Conservation (phyloP, 2,113 vertebrate species). For the Abramis brama region DNA sequence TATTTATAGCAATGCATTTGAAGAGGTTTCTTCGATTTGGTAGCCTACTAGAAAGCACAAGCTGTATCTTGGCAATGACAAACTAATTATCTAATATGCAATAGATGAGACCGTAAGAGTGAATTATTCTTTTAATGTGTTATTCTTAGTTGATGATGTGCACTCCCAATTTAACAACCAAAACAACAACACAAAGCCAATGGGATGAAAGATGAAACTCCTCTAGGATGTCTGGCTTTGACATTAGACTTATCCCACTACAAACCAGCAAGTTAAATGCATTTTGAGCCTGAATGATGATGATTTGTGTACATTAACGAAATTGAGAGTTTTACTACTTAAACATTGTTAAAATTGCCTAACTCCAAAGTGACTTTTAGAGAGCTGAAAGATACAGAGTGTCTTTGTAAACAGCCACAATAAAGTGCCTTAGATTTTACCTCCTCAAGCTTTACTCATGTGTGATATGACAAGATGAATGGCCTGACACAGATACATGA, state of each 20-base stretch:
- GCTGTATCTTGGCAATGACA: slow-evolving; percentile 25
- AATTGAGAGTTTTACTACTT: not conserved
- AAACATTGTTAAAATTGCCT: slow-evolving; percentile 26
- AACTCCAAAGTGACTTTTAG: slow-evolving; percentile 38
- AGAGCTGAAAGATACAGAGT: not conserved
- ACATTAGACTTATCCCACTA: not conserved
- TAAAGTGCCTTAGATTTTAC: slow-evolving; percentile 48
- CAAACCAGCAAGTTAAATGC: not conserved
- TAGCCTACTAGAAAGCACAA: slow-evolving; percentile 24
- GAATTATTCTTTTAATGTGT: not conserved
- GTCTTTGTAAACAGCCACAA: slow-evolving; percentile 26
- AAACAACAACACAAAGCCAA: not conserved
- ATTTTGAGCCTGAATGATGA: slow-evolving; percentile 15
- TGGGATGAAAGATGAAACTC: not conserved
- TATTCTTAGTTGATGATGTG: not conserved
- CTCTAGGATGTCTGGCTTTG: not conserved
- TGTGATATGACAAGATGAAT: not conserved
- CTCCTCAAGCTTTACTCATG: not conserved
- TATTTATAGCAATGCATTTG: slow-evolving; percentile 37
- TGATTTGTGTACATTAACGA: not conserved
- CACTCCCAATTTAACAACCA: not conserved
- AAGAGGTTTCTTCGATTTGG: not conserved
- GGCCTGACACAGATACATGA: not conserved
- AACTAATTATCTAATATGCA: slow-evolving; percentile 1
- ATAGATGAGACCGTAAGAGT: not conserved